Percentiles rank a stretch among this genome's conserved stretches.
Evolutionary conservation across 2,113 vertebrate species (phyloP).

Genomic region (Scophthalmus maximus): DNA sequence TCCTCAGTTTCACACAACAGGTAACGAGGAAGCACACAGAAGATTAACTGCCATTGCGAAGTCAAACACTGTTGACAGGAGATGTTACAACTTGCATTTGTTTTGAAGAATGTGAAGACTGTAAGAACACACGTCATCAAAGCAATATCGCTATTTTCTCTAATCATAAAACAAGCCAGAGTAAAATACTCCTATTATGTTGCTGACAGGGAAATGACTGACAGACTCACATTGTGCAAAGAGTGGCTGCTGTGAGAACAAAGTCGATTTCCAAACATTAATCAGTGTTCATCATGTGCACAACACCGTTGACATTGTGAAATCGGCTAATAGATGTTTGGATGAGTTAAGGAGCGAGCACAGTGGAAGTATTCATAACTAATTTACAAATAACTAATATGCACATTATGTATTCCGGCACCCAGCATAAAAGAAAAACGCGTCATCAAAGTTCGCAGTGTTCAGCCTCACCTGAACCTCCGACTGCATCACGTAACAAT

Average conservation of each 20-base stretch:
- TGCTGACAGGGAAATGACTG: constrained; percentile 48
- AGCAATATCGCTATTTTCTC: constrained; percentile 47
- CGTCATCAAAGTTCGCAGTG: background rate
- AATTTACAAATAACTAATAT: background rate
- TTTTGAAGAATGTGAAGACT: constrained; percentile 52
- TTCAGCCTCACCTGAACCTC: background rate
- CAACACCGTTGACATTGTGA: constrained; percentile 22
- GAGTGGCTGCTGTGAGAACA: constrained; percentile 29
- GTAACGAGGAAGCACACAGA: constrained; percentile 45
- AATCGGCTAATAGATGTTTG: constrained; percentile 22
- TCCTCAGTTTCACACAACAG: constrained; percentile 61
- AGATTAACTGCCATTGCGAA: constrained; percentile 60
- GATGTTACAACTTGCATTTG: constrained; percentile 69
- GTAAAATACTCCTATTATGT: constrained; percentile 46
- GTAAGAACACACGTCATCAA: constrained; percentile 33
- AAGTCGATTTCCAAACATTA: constrained; percentile 26
- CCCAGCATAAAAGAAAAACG: background rate
- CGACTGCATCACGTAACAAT: background rate
- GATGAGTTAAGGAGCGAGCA: background rate
- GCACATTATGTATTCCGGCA: background rate
- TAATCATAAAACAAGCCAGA: constrained; percentile 42
- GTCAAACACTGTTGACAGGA: constrained; percentile 35
- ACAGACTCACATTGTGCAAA: constrained; percentile 13
- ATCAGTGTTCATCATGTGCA: constrained; percentile 17
- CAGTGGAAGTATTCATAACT: background rate